Percentiles rank a stretch among this genome's conserved stretches.
phyloP scores from a whole-genome alignment of 2,113 vertebrate species.

The Bubo bubo region DNA sequence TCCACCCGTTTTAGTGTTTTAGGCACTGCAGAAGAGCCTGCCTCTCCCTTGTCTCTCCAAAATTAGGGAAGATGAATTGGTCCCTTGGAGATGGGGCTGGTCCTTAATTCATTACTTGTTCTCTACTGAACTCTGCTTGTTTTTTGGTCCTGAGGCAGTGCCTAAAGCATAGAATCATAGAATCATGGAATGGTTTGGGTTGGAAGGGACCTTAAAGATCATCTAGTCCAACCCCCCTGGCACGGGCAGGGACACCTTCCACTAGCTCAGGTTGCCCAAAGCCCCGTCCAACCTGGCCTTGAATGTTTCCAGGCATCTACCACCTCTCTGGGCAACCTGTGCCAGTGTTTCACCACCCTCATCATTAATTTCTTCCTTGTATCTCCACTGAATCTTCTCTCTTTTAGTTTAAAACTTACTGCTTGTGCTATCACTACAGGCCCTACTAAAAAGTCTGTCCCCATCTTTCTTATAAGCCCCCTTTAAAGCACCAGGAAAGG shows the following conservation, averaged over 20 bases:
- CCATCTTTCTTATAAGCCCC: background rate
- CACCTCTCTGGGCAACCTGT: background rate
- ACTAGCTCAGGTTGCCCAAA: background rate
- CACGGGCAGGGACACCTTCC: fast-evolving
- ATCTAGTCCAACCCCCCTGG: background rate
- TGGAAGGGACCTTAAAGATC: background rate
- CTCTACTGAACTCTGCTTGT: background rate
- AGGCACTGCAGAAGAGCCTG: background rate
- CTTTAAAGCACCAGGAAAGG: background rate
- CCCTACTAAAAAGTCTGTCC: background rate
- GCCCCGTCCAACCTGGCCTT: background rate
- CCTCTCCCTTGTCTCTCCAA: background rate
- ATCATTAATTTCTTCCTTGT: fast-evolving
- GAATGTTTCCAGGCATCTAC: background rate
- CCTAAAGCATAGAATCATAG: background rate
- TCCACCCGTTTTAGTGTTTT: background rate
- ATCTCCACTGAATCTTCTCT: background rate
- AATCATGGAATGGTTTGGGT: background rate
- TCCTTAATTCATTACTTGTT: background rate
- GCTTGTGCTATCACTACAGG: fast-evolving
- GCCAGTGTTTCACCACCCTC: background rate
- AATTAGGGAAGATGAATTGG: background rate
- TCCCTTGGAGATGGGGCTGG: background rate
- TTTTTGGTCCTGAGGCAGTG: background rate
- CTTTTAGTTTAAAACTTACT: background rate